Conservation (phyloP, 1,140 invertebrate species). For the Apis cerana region DNA sequence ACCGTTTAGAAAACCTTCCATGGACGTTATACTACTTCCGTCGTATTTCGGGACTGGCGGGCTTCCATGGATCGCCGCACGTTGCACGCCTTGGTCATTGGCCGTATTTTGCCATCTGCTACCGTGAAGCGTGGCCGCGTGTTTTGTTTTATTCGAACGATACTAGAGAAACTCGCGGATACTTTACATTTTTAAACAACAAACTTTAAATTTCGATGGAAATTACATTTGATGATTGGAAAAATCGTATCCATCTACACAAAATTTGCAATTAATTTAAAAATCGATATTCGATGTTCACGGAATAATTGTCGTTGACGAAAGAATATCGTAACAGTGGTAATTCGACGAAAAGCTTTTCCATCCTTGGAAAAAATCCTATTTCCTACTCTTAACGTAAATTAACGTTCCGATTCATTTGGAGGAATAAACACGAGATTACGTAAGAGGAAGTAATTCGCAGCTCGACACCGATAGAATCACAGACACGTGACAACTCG, state of each 20-base stretch:
- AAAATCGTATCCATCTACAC: too few relatives aligned
- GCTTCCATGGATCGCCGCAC: constrained; percentile 50
- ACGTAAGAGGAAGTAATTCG: background rate
- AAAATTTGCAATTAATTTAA: too few relatives aligned
- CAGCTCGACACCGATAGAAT: background rate
- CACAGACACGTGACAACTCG: background rate
- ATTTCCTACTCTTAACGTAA: too few relatives aligned
- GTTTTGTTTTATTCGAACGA: background rate
- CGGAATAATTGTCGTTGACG: too few relatives aligned
- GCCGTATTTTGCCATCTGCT: constrained; percentile 50
- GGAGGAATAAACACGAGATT: background rate
- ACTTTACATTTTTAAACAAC: background rate
- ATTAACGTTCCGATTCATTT: too few relatives aligned
- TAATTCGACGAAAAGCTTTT: too few relatives aligned
- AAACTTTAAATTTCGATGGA: too few relatives aligned
- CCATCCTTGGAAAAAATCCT: too few relatives aligned
- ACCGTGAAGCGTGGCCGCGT: background rate
- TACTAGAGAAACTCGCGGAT: background rate
- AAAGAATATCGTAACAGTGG: too few relatives aligned
- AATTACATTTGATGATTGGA: too few relatives aligned
- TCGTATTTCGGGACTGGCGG: constrained; percentile 65
- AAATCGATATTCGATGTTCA: too few relatives aligned
- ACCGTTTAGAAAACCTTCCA: constrained; percentile 57
- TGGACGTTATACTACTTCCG: constrained; percentile 53
- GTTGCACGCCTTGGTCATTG: constrained; percentile 54